phyloP scores from a whole-genome alignment of 2,888 invertebrate species.

The Stegana nigrithorax region DNA sequence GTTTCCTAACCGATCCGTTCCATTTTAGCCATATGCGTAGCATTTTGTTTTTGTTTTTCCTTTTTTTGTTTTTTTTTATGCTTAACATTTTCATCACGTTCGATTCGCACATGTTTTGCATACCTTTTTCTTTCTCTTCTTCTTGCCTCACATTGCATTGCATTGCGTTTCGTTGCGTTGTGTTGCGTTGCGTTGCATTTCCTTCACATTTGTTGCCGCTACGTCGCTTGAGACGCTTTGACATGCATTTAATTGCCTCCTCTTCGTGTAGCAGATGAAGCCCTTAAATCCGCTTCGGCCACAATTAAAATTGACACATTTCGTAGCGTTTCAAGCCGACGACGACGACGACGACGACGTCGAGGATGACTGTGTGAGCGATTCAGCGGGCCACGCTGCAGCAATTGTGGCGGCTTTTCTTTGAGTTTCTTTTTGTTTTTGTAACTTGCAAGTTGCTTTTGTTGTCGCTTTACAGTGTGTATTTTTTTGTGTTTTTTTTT shows the following conservation, averaged over 20 bases:
- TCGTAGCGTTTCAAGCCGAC: constrained; percentile 47
- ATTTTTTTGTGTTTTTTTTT: constrained; percentile 30
- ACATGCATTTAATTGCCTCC: constrained; percentile 64
- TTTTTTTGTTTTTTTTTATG: background rate
- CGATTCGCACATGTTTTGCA: constrained; percentile 65
- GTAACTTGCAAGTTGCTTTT: constrained; percentile 42
- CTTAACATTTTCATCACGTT: constrained; percentile 64
- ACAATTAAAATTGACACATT: constrained; percentile 65
- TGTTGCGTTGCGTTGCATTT: background rate
- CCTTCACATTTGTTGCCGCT: constrained; percentile 3
- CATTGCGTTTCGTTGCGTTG: too few relatives aligned
- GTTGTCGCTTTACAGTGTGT: too few relatives aligned
- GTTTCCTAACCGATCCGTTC: too few relatives aligned
- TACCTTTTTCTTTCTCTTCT: constrained; percentile 37
- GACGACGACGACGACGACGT: constrained; percentile 32
- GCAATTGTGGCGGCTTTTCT: constrained; percentile 24
- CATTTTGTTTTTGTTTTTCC: too few relatives aligned
- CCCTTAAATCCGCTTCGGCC: constrained; percentile 53
- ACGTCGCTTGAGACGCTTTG: constrained; percentile 58
- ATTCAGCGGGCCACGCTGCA: too few relatives aligned
- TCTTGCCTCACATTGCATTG: constrained; percentile 35
- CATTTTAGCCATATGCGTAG: too few relatives aligned
- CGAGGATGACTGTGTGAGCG: too few relatives aligned
- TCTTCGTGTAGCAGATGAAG: constrained; percentile 23
- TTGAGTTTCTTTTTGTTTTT: constrained; percentile 27